Evolutionary conservation across 2,797 vertebrate genomes (phyloP).

Genomic region (Thalassophryne amazonica): DNA sequence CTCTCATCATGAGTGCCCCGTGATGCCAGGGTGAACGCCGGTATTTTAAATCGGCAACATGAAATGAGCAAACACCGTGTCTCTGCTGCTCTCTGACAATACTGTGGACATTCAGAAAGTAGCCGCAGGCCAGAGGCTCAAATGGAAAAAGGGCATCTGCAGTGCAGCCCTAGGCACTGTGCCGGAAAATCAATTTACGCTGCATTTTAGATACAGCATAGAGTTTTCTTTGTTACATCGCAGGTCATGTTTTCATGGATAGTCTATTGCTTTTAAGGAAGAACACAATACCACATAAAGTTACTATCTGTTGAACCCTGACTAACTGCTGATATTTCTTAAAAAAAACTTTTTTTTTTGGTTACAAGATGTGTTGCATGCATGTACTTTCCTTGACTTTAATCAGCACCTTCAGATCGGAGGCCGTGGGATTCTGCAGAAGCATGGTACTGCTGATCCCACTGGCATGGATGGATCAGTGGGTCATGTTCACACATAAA

Average conservation of each 20-base stretch:
- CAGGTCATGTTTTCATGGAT: constrained; percentile 39
- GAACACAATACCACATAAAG: not conserved
- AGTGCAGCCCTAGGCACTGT: constrained; percentile 12
- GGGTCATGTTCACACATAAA: too few species aligned
- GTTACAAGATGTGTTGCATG: too few species aligned
- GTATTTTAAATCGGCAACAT: constrained; percentile 4
- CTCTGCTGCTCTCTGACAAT: constrained; percentile 30
- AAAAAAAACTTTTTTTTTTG: too few species aligned
- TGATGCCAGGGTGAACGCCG: constrained; percentile 19
- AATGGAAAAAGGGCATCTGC: constrained; percentile 29
- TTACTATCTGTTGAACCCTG: not conserved
- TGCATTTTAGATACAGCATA: constrained; percentile 17
- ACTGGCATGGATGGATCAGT: too few species aligned
- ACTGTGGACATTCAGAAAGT: constrained; percentile 20
- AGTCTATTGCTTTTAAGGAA: constrained; percentile 21
- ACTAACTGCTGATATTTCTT: too few species aligned
- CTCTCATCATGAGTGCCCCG: constrained; percentile 10
- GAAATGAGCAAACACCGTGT: constrained; percentile 30
- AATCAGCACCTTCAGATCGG: too few species aligned
- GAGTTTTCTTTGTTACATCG: constrained; percentile 32
- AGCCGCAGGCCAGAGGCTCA: constrained; percentile 33
- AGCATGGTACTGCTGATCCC: too few species aligned
- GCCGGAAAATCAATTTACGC: constrained; percentile 50
- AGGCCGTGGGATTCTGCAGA: too few species aligned
- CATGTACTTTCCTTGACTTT: too few species aligned